These are phyloP conservation scores for Pseudotriccus pelzelni DNA, from an alignment of 2,797 vertebrate genomes.

Conservation along the genomic window DNA sequence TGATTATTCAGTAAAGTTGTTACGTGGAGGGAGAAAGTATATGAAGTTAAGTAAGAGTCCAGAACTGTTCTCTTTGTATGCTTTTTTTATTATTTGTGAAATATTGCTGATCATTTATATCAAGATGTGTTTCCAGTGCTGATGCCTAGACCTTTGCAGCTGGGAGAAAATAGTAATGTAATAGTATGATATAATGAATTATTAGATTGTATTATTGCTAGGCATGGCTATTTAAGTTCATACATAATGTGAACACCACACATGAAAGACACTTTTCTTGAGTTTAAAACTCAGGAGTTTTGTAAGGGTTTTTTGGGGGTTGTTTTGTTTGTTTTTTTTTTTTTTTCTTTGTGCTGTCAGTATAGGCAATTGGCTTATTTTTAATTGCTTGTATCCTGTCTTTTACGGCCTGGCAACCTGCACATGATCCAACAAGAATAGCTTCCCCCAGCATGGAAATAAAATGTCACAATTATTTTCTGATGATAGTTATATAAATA, in stretches of 20 bases:
- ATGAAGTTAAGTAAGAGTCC: neutral
- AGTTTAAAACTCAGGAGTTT: neutral
- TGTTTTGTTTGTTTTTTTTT: neutral
- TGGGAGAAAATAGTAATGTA: neutral
- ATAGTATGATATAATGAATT: neutral
- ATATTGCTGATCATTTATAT: neutral
- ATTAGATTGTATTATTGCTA: neutral
- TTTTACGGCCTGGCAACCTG: neutral
- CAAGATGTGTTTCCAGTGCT: neutral
- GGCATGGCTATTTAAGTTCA: neutral
- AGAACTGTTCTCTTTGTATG: neutral
- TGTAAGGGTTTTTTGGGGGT: neutral
- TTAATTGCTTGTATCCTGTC: neutral
- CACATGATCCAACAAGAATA: neutral
- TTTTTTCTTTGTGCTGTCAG: neutral
- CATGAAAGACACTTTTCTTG: neutral
- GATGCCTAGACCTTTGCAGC: neutral
- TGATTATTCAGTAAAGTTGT: neutral
- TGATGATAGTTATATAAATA: neutral
- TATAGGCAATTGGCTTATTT: neutral
- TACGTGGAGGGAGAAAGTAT: neutral
- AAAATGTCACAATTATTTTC: neutral
- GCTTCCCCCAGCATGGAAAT: neutral
- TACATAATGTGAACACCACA: neutral
- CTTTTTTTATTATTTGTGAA: neutral